Evolutionary conservation across 37 sponge, comb jelly and placozoan genomes (phyloP), one percentile per base, ranked within the genome.

Genomic region (Lycopodina hypogea): DNA sequence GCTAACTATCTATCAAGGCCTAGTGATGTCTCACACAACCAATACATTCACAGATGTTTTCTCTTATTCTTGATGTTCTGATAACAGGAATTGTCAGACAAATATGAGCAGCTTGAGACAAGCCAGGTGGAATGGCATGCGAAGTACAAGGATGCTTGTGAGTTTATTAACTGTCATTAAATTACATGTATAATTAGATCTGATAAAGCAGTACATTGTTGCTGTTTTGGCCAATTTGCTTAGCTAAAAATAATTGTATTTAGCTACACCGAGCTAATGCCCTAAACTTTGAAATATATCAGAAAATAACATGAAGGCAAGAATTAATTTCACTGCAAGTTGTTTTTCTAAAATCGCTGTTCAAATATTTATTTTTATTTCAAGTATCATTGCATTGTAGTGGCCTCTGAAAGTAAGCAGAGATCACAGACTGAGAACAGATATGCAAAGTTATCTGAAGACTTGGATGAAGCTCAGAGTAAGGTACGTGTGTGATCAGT

Each of bases 31-130:
- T n/a, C n/a, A n/a, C n/a, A n/a, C n/a, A n/a, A n/a, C n/a, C n/a
- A n/a, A n/a, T n/a, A n/a, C n/a, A n/a, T n/a, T n/a, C n/a, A n/a
- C n/a, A n/a, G n/a, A 68, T 37, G 8, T 36, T 62, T 22, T n/a
- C 24, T 62, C 15, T 62, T 62, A 12, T 19, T 53, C 12, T 17
- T 53, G n/a, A 24, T 15, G 22, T 26, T 42, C n/a, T 64, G 52
- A 19, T n/a, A n/a, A n/a, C n/a, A 85, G 87, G 83, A 67, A 32
- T 71, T 90, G 42, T 11, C 77, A 52, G 69, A 57, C 39, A 68
- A 74, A 33, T 85, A 82, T 50, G 37, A 78, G 21, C 56, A 53
- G 52, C 34, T 90, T 6, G 87, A 90, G 30, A 14, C 21, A 33
- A 53, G 52, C 28, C 39, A 63, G 51, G 30, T 15, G 11, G 74